Conservation (phyloP, 2,797 vertebrate genomes). For the Muscicapa comitata region DNA sequence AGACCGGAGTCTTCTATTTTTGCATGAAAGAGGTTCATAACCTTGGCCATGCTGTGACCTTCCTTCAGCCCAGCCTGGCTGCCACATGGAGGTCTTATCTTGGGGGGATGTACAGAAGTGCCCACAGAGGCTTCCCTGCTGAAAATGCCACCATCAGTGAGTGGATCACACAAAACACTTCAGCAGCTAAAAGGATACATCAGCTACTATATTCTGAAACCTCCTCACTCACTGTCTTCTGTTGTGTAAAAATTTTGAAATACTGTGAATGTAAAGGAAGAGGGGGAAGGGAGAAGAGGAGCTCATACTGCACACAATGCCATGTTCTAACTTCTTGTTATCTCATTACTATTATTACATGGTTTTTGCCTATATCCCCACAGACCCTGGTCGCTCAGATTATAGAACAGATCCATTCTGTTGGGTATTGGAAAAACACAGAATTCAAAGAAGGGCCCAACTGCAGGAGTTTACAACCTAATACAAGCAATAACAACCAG, state of each 20-base stretch:
- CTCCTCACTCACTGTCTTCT: neutral
- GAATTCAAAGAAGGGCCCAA: neutral
- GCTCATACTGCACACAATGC: neutral
- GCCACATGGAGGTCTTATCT: neutral
- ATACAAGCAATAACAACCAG: neutral
- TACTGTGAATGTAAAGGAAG: neutral
- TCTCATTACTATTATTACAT: neutral
- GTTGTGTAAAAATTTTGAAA: neutral
- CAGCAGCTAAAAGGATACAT: neutral
- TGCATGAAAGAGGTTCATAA: neutral
- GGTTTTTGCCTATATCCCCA: neutral
- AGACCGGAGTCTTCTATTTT: neutral
- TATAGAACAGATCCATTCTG: neutral
- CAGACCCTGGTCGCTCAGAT: neutral
- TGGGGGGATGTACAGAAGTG: neutral
- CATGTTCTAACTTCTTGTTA: neutral
- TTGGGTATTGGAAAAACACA: neutral
- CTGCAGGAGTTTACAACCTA: neutral
- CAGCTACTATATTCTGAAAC: neutral
- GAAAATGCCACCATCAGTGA: neutral
- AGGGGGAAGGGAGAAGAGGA: neutral
- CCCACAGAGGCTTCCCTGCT: neutral
- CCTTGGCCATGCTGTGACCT: fast-evolving
- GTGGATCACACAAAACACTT: neutral
- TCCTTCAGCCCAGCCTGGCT: neutral